phyloP scores from a whole-genome alignment of 37 sponge, comb jelly and placozoan species.

The Spongilla lacustris region DNA sequence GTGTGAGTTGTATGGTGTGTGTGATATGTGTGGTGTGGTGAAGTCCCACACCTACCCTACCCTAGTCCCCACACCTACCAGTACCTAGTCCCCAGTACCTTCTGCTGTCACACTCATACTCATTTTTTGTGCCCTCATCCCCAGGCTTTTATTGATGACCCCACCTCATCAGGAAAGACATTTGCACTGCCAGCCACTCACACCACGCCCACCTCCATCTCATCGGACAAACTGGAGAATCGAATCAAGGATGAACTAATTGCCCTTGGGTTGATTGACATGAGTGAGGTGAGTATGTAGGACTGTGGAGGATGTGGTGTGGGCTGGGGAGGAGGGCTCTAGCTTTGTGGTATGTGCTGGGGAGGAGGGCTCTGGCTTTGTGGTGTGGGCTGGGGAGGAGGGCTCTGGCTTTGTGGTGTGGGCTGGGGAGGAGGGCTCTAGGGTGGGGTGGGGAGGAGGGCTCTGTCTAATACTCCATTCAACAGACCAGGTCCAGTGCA shows the following conservation, averaged over 20 bases:
- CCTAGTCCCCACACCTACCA: too few relatives aligned
- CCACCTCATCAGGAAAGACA: not conserved
- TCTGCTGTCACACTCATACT: too few relatives aligned
- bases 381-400: not conserved
- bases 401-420: not conserved
- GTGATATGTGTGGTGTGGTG: not conserved
- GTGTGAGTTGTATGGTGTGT: not conserved
- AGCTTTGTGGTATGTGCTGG: not conserved
- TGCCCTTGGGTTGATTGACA: conserved; percentile 59
- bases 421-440: too few relatives aligned
- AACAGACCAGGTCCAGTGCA: not conserved
- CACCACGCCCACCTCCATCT: not conserved
- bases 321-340: not conserved
- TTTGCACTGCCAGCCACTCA: not conserved
- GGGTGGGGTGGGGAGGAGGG: too few relatives aligned
- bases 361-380: not conserved
- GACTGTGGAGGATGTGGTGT: not conserved
- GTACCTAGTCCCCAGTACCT: too few relatives aligned
- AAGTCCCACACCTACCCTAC: not conserved
- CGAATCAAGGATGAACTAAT: conserved; percentile 74
- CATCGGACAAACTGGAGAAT: conserved; percentile 42
- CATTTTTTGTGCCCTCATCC: not conserved
- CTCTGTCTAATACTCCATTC: too few relatives aligned
- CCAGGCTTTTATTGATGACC: conserved; percentile 79
- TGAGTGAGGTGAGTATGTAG: conserved; percentile 22